phyloP scores from a whole-genome alignment of 2,888 invertebrate genomes.

The Schrankia costaestrigalis region DNA sequence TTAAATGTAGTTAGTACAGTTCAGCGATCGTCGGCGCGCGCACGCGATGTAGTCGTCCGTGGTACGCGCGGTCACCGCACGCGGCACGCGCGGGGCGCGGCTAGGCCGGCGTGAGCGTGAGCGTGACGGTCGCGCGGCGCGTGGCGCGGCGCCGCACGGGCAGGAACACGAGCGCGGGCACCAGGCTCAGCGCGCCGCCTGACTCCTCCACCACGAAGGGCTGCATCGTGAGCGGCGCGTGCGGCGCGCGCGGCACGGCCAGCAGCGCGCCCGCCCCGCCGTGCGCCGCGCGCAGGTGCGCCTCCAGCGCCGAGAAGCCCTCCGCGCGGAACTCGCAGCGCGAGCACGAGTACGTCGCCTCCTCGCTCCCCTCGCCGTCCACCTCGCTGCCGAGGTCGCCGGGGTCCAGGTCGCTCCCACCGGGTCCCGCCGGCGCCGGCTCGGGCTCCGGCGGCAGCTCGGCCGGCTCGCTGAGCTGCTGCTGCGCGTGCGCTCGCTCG shows the following conservation, averaged over 20 bases:
- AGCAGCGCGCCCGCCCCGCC: conserved; percentile 76
- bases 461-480: conserved; percentile 48
- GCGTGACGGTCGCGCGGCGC: conserved; percentile 93
- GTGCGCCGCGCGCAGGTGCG: conserved; percentile 72
- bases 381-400: conserved; percentile 36
- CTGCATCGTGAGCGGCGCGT: conserved; percentile 91
- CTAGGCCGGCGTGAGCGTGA: conserved; percentile 96
- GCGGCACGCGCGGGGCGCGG: conserved; percentile 26
- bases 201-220: conserved; percentile 91
- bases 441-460: conserved; percentile 26
- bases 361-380: conserved; percentile 49
- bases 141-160: conserved; percentile 94
- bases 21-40: conserved; percentile 65
- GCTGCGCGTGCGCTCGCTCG: conserved; percentile 89
- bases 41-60: conserved; percentile 21
- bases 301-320: conserved; percentile 71
- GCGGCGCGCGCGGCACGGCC: conserved; percentile 83
- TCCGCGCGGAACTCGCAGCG: conserved; percentile 73
- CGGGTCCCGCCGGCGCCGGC: conserved; percentile 31
- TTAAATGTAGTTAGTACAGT: conserved; percentile 82
- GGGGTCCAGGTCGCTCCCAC: conserved; percentile 29
- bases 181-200: conserved; percentile 84
- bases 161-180: conserved; percentile 95
- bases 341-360: conserved; percentile 70
- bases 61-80: conserved; percentile 14